A percentile compares a stretch with the other conserved stretches of the same genome.
phyloP scores from a whole-genome alignment of 2,888 invertebrate genomes.

The Nomada fucata region DNA sequence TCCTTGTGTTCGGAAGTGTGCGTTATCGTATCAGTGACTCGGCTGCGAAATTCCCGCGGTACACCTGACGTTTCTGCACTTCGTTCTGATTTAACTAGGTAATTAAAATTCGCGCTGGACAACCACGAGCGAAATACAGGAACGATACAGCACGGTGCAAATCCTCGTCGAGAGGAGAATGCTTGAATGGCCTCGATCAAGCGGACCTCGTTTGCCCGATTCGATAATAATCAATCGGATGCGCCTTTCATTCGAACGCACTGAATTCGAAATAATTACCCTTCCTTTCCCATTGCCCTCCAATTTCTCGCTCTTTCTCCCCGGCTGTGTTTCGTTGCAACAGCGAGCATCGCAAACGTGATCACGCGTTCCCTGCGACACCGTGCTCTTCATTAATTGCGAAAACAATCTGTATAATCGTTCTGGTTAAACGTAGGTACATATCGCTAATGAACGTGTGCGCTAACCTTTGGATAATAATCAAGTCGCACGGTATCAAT shows the following conservation, averaged over 20 bases:
- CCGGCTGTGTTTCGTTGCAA: conserved; percentile 9
- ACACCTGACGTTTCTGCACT: neutral
- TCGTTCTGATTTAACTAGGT: neutral
- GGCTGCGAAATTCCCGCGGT: neutral
- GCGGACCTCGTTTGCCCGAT: conserved; percentile 78
- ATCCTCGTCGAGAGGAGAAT: conserved; percentile 47
- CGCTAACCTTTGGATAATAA: too few relatives aligned
- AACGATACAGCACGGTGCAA: conserved; percentile 9
- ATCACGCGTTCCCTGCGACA: conserved; percentile 29
- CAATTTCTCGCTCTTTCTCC: conserved; percentile 34
- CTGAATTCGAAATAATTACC: conserved; percentile 82
- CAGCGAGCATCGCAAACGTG: conserved; percentile 26
- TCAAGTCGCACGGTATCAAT: too few relatives aligned
- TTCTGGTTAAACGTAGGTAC: neutral
- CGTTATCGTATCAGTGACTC: neutral
- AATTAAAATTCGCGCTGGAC: neutral
- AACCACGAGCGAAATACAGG: conserved; percentile 14
- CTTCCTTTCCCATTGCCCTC: conserved; percentile 36
- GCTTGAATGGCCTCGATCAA: conserved; percentile 76
- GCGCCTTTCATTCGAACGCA: conserved; percentile 79
- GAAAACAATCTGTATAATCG: conserved; percentile 38
- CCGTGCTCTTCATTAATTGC: conserved; percentile 31
- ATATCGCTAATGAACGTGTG: neutral
- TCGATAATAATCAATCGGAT: conserved; percentile 83
- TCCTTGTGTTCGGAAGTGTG: neutral